Conservation (phyloP, 2,888 invertebrate genomes). For the Gibbula magus region DNA sequence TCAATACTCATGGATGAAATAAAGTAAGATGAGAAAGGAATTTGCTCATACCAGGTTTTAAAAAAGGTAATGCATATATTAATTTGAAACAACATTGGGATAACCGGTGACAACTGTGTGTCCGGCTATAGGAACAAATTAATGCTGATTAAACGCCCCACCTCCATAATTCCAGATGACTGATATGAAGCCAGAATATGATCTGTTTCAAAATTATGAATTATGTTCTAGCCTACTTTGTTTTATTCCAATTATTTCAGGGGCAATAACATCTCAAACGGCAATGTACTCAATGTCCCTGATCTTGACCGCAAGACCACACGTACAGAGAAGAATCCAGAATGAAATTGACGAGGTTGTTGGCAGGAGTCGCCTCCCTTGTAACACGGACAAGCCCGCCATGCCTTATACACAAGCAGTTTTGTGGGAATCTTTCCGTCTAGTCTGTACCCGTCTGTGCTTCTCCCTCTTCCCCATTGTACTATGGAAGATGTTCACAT, state of each 20-base stretch:
- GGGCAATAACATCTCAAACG: neutral
- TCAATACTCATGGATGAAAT: too few species aligned
- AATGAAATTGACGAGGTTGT: neutral
- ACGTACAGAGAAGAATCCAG: neutral
- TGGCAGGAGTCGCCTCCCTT: neutral
- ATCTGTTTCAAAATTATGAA: too few species aligned
- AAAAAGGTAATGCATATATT: too few species aligned
- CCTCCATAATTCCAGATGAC: too few species aligned
- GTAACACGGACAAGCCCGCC: neutral
- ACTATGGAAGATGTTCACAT: neutral
- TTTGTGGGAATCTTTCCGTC: neutral
- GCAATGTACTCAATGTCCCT: neutral
- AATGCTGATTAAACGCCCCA: too few species aligned
- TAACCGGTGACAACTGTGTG: too few species aligned
- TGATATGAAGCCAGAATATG: too few species aligned
- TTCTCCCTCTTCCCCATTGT: neutral
- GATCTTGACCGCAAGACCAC: neutral
- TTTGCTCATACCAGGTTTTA: too few species aligned
- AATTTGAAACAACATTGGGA: too few species aligned
- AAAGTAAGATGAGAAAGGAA: too few species aligned
- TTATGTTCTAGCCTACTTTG: too few species aligned
- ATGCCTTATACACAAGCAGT: neutral
- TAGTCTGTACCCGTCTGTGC: neutral
- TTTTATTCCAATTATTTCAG: neutral
- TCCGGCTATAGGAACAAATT: too few species aligned